Percentiles rank a stretch among this genome's conserved stretches.
Evolutionary conservation across 2,113 vertebrate species (phyloP).

Genomic region (Eurypyga helias): DNA sequence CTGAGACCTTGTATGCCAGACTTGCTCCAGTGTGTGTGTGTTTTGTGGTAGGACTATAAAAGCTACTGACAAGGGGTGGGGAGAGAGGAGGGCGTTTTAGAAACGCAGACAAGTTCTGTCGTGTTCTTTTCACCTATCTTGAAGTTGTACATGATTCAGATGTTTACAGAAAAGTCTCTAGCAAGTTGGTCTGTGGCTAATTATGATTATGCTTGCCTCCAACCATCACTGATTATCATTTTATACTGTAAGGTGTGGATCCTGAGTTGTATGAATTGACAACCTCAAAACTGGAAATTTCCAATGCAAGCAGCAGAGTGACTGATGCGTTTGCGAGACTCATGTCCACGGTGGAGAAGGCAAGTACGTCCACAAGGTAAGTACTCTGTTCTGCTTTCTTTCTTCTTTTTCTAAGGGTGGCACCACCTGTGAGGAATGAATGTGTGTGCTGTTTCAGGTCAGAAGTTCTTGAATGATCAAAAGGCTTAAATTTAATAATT

Average conservation of each 20-base stretch:
- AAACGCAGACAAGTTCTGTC: neutral
- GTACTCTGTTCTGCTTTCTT: neutral
- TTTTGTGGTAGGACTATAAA: neutral
- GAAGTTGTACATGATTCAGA: conserved; percentile 73
- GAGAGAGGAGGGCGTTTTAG: neutral
- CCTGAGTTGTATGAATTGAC: conserved; percentile 96
- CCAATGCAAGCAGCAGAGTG: conserved; percentile 80
- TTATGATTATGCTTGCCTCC: neutral
- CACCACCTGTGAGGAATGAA: neutral
- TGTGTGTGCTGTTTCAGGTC: neutral
- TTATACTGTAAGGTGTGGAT: conserved; percentile 91
- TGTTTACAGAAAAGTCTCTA: conserved; percentile 79
- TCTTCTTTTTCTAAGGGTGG: neutral
- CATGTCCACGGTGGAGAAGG: conserved; percentile 97
- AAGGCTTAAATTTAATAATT: neutral
- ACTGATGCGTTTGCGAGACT: conserved; percentile 93
- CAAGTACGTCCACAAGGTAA: conserved; percentile 94
- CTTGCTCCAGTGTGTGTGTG: neutral
- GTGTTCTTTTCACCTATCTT: neutral
- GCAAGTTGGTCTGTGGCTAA: conserved; percentile 57
- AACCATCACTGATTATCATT: conserved; percentile 78
- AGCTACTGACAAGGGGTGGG: neutral
- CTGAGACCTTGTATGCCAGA: conserved; percentile 36
- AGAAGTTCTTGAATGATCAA: neutral
- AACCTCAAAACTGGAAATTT: conserved; percentile 90